phyloP scores from a whole-genome alignment of 2,888 invertebrate species.

The Tinea pellionella region DNA sequence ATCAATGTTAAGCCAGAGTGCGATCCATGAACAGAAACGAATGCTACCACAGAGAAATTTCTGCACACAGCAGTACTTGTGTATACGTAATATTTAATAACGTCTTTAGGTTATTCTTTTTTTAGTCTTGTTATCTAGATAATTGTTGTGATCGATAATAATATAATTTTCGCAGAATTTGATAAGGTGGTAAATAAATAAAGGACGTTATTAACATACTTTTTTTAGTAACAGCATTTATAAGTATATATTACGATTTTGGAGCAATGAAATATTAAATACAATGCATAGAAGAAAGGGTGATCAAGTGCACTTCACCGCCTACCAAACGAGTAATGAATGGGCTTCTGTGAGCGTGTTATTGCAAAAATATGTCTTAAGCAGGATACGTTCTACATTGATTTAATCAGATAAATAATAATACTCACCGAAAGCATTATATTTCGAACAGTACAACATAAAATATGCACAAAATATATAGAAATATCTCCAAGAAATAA shows the following conservation, averaged over 20 bases:
- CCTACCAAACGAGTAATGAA: background rate
- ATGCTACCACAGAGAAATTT: too few relatives aligned
- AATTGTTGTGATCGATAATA: background rate
- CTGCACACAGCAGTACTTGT: too few relatives aligned
- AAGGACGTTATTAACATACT: background rate
- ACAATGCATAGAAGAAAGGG: background rate
- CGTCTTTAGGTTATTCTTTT: too few relatives aligned
- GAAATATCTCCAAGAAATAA: constrained; percentile 46
- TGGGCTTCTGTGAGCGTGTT: background rate
- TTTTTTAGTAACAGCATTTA: background rate
- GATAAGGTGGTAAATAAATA: background rate
- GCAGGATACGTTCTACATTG: background rate
- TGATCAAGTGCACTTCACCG: background rate
- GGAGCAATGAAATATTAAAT: background rate
- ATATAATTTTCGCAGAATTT: background rate
- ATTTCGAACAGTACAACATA: constrained; percentile 50
- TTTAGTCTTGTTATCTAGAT: too few relatives aligned
- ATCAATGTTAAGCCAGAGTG: too few relatives aligned
- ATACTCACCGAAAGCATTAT: constrained; percentile 54
- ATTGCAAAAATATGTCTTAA: background rate
- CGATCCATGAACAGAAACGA: too few relatives aligned
- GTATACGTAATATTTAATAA: too few relatives aligned
- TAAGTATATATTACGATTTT: background rate
- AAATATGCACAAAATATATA: constrained; percentile 54
- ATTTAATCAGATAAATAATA: background rate